Conservation (phyloP, 2,113 vertebrate genomes). For the Myodes glareolus region DNA sequence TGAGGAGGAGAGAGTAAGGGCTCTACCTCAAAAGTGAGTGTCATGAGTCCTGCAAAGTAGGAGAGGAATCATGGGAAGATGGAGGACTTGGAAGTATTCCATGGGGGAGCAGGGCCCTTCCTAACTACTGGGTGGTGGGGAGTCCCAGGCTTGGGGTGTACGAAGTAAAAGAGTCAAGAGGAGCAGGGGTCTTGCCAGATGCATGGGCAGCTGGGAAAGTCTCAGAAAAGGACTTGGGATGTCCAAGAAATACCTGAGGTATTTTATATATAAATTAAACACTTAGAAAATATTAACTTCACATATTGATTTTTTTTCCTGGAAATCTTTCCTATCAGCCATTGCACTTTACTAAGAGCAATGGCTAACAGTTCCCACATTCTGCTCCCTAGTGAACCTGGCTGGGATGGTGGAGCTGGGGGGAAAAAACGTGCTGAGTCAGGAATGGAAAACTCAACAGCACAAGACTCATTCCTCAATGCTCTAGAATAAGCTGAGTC, state of each 20-base stretch:
- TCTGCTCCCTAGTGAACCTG: background rate
- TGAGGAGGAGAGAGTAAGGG: background rate
- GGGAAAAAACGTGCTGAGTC: background rate
- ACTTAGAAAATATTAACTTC: conserved; percentile 38
- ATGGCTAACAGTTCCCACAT: background rate
- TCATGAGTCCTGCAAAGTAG: background rate
- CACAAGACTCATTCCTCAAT: background rate
- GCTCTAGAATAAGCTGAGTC: background rate
- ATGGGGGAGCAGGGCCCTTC: background rate
- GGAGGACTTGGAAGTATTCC: background rate
- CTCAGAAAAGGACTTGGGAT: background rate
- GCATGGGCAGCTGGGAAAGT: background rate
- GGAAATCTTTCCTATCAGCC: background rate
- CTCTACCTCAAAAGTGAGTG: background rate
- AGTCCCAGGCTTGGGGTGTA: background rate
- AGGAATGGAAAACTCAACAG: background rate
- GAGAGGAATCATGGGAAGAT: too few species aligned
- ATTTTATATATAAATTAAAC: background rate
- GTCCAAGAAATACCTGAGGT: background rate
- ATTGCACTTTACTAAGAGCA: background rate
- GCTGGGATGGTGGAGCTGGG: background rate
- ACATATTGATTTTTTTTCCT: conserved; percentile 37
- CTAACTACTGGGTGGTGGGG: background rate
- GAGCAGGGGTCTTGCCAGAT: background rate
- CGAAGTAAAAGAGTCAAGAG: background rate